These are phyloP conservation scores for Balaenoptera acutorostrata DNA, from an alignment of 2,113 vertebrate genomes.

Conservation along the genomic window DNA sequence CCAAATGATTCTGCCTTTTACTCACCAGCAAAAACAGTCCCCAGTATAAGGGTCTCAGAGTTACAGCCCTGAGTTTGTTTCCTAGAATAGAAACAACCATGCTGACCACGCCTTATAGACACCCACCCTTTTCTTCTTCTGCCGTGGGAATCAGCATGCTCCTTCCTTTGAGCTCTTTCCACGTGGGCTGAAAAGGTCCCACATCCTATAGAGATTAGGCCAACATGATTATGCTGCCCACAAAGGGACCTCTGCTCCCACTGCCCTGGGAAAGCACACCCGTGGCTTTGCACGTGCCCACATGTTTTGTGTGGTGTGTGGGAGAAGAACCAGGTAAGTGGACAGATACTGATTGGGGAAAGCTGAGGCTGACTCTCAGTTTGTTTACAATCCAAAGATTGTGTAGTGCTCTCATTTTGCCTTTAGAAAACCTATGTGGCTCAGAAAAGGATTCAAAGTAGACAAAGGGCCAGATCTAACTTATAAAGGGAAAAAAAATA, in stretches of 20 bases:
- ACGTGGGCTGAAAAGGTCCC: not conserved
- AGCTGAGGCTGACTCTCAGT: not conserved
- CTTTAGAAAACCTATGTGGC: not conserved
- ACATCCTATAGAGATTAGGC: not conserved
- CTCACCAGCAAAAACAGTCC: not conserved
- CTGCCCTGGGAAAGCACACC: not conserved
- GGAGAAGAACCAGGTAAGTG: not conserved
- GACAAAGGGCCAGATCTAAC: not conserved
- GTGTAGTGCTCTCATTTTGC: accelerated
- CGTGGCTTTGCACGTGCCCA: not conserved
- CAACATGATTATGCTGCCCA: not conserved
- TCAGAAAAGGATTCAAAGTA: not conserved
- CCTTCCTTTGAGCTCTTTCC: not conserved
- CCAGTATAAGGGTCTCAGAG: not conserved
- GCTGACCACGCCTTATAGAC: not conserved
- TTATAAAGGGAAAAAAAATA: not conserved
- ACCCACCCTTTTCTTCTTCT: not conserved
- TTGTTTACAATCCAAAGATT: not conserved
- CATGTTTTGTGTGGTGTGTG: not conserved
- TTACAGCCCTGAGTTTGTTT: not conserved
- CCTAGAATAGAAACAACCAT: not conserved
- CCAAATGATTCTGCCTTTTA: not conserved
- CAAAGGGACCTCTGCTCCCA: not conserved
- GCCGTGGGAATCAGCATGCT: not conserved
- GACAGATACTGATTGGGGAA: not conserved